Base-by-base conservation (phyloP, 2,888 invertebrate species). In the Apotomis capreana region DNA sequence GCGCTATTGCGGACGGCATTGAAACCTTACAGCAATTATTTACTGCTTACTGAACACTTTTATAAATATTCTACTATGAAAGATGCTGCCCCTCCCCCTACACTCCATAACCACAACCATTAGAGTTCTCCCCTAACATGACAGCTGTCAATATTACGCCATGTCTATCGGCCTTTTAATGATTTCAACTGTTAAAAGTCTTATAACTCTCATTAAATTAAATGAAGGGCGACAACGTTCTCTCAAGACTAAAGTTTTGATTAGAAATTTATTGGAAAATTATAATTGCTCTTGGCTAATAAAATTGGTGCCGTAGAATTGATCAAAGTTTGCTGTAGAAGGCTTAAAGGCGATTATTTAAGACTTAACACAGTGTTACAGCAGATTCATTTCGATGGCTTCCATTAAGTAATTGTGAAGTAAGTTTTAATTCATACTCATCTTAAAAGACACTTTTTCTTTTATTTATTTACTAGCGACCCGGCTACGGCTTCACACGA, bases 231-330 rank as follows among this genome's bases (percentile, higher is more conserved):
- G 70, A 70, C 61, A 62, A 51, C 59, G 49, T 26, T 58, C 26
- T 64, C 54, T 52, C 12, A 64, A 58, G 65, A 10, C 36, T 60
- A 60, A 65, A 70, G 65, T 70, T 65, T 60, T 70, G 59, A 65
- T 70, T 60, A 70, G 46, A 65, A 70, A 70, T 70, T 70, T 64
- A 70, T 70, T 70, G 60, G 65, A 65, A 65, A 65, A 65, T 70
- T 65, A 15, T 70, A 65, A 65, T 70, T 65, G 60, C 54, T 70
- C 60, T 49, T 60, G 70, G 65, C 65, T 60, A 60, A 64, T 52
- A 44, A 60, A 60, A 65, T 70, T 54, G 49, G 46, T 46, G 59
- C 13, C 52, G 36, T 65, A 54, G 37, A 54, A 64, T 64, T 55
- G 40, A 65, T 60, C 54, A 70, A 64, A 49, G 36, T 62, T 62